Base-by-base conservation (phyloP, 1,140 invertebrate species). In the Zaprionus africanus region DNA sequence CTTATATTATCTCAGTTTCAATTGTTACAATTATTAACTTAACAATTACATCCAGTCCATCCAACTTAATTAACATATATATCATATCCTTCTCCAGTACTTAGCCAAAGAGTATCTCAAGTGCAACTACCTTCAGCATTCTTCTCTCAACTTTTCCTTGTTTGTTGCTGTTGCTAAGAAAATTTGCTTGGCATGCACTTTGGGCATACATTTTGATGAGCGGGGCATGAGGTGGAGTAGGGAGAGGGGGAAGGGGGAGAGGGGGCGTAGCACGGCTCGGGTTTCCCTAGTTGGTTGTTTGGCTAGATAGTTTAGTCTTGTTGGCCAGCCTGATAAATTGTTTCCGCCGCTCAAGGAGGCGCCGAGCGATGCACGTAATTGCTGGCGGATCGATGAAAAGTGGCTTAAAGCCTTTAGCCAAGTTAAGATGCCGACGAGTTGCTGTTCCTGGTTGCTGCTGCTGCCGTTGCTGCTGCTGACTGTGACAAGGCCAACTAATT, bases 401-500 rank as follows among this genome's bases (percentile, higher is more conserved):
- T 85, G 64, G 85, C 85, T 88, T 88, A 81, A 88, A 82, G 81
- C 76, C 83, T 74, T 63, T 60, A 70, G 71, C 62, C 78, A 75
- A 75, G 62, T 63, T 43, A 31, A 60, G 64, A 67, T 66, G 64
- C 26, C 28, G 43, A 19, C 34, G 38, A 75, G 63, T 49, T 67
- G 63, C 51, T 36, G 76, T 26, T 78, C 41, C 22, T 56, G 74
- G 49, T 24, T 61, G 49, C 1, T 79, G 38, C 31, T 71, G 31
- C 28, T 72, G 59, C 22, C 49, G 61, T 26, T 62, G 36, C 22
- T 72, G 54, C 13, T 64, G 60, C 73, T 86, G 83, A 53, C 57
- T 68, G 81, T 90, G 85, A 90, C 84, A 90, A 79, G 84, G 79
- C 75, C 85, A 88, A 88, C 85, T 88, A 90, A 88, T 88, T 88